Evolutionary conservation across 2,797 vertebrate species (phyloP).

Genomic region (Poecile montanus): DNA sequence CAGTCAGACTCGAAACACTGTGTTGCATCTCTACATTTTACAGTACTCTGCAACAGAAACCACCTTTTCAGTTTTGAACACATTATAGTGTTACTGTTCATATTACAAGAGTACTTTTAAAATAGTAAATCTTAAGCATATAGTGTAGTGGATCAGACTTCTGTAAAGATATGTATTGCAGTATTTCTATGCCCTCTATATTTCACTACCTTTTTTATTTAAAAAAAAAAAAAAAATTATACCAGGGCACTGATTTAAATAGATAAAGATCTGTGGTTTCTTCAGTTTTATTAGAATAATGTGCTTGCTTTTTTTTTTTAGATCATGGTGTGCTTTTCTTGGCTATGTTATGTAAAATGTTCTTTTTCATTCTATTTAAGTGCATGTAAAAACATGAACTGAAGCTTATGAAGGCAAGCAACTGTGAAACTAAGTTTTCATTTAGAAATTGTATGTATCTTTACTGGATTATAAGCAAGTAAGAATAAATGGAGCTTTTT

Average conservation of each 20-base stretch:
- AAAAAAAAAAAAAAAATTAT: not conserved
- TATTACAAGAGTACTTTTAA: not conserved
- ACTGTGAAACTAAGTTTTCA: not conserved
- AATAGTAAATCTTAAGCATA: not conserved
- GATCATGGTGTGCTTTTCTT: not conserved
- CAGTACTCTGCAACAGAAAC: not conserved
- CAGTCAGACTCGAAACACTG: not conserved
- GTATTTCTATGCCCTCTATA: not conserved
- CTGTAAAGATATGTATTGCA: not conserved
- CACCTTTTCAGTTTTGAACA: not conserved
- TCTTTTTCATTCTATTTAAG: constrained; percentile 3
- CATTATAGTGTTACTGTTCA: not conserved
- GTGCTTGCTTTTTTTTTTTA: not conserved
- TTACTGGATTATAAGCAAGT: not conserved
- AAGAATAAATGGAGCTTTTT: not conserved
- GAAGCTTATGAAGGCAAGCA: not conserved
- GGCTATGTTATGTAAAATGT: not conserved
- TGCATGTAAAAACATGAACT: not conserved
- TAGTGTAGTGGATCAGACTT: not conserved
- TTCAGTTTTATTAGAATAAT: not conserved
- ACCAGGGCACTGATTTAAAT: not conserved
- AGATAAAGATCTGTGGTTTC: not conserved
- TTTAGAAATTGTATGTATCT: not conserved
- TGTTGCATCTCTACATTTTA: not conserved
- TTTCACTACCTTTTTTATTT: not conserved